phyloP scores from a whole-genome alignment of 92 coral and sea anemone species.

The Porites lobata region DNA sequence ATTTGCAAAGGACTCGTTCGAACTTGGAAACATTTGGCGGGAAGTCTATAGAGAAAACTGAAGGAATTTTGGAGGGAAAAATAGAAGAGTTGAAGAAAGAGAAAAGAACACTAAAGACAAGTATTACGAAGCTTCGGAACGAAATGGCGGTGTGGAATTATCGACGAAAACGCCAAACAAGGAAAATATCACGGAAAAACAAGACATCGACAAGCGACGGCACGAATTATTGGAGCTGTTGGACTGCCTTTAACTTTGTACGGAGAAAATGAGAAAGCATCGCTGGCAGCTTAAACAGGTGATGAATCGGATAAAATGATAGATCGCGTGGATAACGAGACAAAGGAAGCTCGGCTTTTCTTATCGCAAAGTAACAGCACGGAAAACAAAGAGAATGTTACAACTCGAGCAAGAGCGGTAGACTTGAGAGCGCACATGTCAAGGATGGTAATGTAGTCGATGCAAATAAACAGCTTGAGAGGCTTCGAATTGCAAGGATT shows the following conservation, averaged over 20 bases:
- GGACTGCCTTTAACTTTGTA: background rate
- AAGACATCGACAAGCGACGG: slow-evolving; percentile 34
- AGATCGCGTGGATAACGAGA: slow-evolving; percentile 16
- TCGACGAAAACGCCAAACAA: slow-evolving; percentile 14
- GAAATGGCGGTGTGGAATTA: slow-evolving; percentile 18
- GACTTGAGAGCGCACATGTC: background rate
- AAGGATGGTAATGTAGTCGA: slow-evolving; percentile 18
- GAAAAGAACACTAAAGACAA: background rate
- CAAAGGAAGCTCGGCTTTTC: slow-evolving; percentile 11
- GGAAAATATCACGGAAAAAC: background rate
- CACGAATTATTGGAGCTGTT: slow-evolving; percentile 8
- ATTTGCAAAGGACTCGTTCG: too few relatives aligned
- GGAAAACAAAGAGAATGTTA: background rate
- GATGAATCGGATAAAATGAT: slow-evolving; percentile 9
- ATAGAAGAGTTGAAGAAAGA: slow-evolving; percentile 18
- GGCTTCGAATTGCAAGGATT: slow-evolving; percentile 15
- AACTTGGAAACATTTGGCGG: too few relatives aligned
- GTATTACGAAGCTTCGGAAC: slow-evolving; percentile 15
- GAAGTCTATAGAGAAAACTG: too few relatives aligned
- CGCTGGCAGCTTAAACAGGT: slow-evolving; percentile 13
- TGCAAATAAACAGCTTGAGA: slow-evolving; percentile 11
- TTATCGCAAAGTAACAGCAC: background rate
- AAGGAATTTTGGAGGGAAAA: too few relatives aligned
- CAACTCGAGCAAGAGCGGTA: background rate
- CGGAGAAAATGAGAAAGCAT: background rate